Evolutionary conservation across 2,888 invertebrate species (phyloP).

Genomic region (Tachina grossa): DNA sequence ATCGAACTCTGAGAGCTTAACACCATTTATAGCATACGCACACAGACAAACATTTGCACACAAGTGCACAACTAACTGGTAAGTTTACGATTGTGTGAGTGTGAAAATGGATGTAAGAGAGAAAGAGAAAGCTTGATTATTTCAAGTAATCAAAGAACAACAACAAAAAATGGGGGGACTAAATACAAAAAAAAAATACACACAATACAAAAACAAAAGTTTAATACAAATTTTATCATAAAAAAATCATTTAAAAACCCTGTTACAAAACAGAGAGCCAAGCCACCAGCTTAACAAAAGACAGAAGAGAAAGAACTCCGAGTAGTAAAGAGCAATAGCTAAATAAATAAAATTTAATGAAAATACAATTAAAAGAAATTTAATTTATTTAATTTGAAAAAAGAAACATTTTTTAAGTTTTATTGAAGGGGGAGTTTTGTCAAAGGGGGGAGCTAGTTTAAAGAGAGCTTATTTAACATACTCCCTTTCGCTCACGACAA

Average conservation of each 20-base stretch:
- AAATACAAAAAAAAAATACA: slow-evolving; percentile 65
- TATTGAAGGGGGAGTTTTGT: neutral
- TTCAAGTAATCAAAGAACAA: slow-evolving; percentile 65
- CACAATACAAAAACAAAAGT: slow-evolving; percentile 64
- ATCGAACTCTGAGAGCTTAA: slow-evolving; percentile 72
- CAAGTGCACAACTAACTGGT: slow-evolving; percentile 51
- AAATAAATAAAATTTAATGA: slow-evolving; percentile 56
- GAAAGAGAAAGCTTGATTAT: slow-evolving; percentile 65
- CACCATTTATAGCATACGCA: slow-evolving; percentile 62
- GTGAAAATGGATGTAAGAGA: slow-evolving; percentile 38
- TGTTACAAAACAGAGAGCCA: slow-evolving; percentile 48
- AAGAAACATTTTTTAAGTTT: slow-evolving; percentile 10
- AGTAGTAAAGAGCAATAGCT: slow-evolving; percentile 43
- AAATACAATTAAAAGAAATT: slow-evolving; percentile 62
- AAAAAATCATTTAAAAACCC: slow-evolving; percentile 37
- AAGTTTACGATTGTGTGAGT: slow-evolving; percentile 54
- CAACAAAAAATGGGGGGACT: slow-evolving; percentile 70
- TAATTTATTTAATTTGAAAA: slow-evolving; percentile 62
- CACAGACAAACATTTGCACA: neutral
- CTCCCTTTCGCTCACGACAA: slow-evolving; percentile 40
- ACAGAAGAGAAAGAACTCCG: slow-evolving; percentile 76
- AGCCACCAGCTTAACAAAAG: slow-evolving; percentile 1
- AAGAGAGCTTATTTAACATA: slow-evolving; percentile 31
- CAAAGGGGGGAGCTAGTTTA: slow-evolving; percentile 21
- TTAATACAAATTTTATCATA: slow-evolving; percentile 57